Base-by-base conservation (phyloP, 2,113 vertebrate genomes). In the Larimichthys polyactis region DNA sequence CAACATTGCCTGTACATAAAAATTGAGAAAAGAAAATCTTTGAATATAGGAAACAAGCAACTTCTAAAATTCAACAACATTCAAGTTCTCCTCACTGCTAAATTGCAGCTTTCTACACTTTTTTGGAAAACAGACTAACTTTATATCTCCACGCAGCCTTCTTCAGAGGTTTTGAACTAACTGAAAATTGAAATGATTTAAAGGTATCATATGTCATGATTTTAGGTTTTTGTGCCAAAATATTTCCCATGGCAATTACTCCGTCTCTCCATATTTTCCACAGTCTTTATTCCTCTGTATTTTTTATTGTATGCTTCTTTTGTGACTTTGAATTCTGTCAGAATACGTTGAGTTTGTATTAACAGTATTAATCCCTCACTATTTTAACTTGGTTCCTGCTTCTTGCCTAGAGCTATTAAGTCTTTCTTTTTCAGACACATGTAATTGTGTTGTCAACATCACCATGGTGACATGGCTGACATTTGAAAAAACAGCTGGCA, bases 391-490 rank as follows among this genome's bases (percentile, higher is more conserved):
- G 36, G 4, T 40, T 79, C 19, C 11, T 2, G 11, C 36, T 43
- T 36, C 17, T 46, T 67, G 73, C 22, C 19, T 29, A 24, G 16
- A 52, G 59, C 0, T 59, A 27, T 43, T 7, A 48, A 54, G 17
- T 60, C 49, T 57, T 63, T 70, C 54, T 51, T 49, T 49, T 66
- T 43, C 20, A 19, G 29, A 65, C 63, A 54, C 16, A 71, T 81
- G 62, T 20, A 80, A 43, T 68, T 44, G 48, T 80, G 81, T 59
- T 76, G 4, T 77, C 65, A 73, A 54, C 77, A 71, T 90, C 40
- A n/a, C 84, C 83, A 90, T 92, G 84, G 86, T 32, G 82, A 90
- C 83, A 24, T 40, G 71, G 65, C 71, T 73, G 77, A 75, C 64
- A 81, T 89, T 78, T 85, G 43, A 73, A 67, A 84, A 84, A 85